phyloP scores from a whole-genome alignment of 2,888 invertebrate species.

The Leistus spinibarbis region DNA sequence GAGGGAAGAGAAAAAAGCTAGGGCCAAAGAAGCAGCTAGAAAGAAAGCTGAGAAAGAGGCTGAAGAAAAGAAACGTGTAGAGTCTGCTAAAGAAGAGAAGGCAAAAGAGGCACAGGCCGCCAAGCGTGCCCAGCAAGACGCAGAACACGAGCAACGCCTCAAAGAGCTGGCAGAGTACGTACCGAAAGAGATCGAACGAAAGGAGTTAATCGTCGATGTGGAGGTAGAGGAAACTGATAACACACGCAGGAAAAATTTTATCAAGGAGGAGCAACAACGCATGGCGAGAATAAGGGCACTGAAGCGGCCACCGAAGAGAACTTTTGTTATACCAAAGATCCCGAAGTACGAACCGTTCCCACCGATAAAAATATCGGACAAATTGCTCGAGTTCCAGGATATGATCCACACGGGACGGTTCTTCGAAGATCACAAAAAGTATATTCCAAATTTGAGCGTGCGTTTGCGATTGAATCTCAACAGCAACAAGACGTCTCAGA shows the following conservation, averaged over 20 bases:
- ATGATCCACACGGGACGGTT: conserved; percentile 55
- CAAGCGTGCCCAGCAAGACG: conserved; percentile 45
- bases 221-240: conserved; percentile 9
- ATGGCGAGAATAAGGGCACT: conserved; percentile 29
- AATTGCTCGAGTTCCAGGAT: conserved; percentile 52
- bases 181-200: conserved; percentile 25
- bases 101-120: conserved; percentile 50
- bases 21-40: conserved; percentile 41
- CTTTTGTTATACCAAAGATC: conserved; percentile 25
- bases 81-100: conserved; percentile 53
- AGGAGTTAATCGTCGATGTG: conserved; percentile 16
- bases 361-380: conserved; percentile 54
- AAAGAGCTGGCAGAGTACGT: conserved; percentile 27
- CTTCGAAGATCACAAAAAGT: conserved; percentile 52
- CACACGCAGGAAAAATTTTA: conserved; percentile 16
- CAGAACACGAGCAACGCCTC: conserved; percentile 26
- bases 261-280: conserved; percentile 18
- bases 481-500: not conserved
- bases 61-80: conserved; percentile 51
- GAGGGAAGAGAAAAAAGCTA: conserved; percentile 47
- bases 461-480: conserved; percentile 8
- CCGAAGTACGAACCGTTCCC: conserved; percentile 51
- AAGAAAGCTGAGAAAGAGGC: conserved; percentile 53
- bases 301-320: not conserved
- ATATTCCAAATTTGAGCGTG: conserved; percentile 19